These are phyloP conservation scores for Fratercula arctica DNA, from an alignment of 2,797 vertebrate species.

Conservation along the genomic window DNA sequence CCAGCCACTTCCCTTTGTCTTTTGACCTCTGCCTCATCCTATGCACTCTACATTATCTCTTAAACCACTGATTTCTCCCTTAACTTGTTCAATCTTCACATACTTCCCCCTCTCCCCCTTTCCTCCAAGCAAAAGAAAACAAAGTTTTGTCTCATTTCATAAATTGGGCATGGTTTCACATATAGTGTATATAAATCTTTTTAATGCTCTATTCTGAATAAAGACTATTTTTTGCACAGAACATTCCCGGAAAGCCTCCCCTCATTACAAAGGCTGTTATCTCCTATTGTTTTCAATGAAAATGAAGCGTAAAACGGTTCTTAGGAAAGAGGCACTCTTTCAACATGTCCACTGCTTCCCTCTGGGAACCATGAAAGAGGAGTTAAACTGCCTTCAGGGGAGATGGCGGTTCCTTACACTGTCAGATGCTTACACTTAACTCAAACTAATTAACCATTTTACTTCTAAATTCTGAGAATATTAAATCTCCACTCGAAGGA, in stretches of 20 bases:
- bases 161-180: background rate
- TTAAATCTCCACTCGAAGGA: background rate
- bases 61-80: background rate
- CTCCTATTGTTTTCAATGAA: constrained; percentile 6
- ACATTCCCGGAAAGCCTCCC: background rate
- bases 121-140: background rate
- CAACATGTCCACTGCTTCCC: constrained; percentile 7
- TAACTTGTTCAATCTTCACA: background rate
- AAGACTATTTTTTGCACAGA: background rate
- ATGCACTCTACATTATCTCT: background rate
- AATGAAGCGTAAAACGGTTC: background rate
- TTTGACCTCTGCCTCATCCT: background rate
- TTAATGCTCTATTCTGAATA: background rate
- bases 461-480: constrained; percentile 34
- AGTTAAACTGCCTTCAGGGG: constrained; percentile 25
- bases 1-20: background rate
- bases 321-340: background rate
- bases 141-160: background rate
- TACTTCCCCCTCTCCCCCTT: too few species aligned
- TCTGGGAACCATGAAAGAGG: constrained; percentile 7
- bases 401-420: background rate
- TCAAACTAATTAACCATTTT: constrained; percentile 54
- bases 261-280: constrained; percentile 5
- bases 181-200: background rate
- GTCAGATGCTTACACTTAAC: background rate